Evolutionary conservation across 2,797 vertebrate species (phyloP), one percentile per base, ranked within the genome.

Genomic region (Arrhamphus sclerolepis): DNA sequence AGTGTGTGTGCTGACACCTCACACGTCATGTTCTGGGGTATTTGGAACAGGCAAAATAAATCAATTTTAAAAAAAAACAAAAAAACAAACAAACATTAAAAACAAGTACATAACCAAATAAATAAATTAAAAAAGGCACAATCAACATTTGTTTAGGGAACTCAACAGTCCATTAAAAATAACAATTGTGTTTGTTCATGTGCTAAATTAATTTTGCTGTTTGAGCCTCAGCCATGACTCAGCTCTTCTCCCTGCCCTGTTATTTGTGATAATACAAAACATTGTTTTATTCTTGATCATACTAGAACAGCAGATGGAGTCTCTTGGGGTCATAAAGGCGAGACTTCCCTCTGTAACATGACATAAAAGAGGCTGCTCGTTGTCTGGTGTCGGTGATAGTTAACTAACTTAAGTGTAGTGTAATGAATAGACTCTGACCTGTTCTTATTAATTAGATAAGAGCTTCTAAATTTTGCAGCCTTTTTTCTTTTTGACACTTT

Each of bases 401-500:
- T 81, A 81, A 81, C 78, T 78, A 82, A 83, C 78, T 74, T 67
- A 50, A 75, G 64, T 63, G 34, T 19, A 21, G 31, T 78, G 41
- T 71, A 71, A 82, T 70, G 60, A 75, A 70, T 69, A 84, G 58
- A 70, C 55, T 61, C 49, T 71, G 81, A 77, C 70, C 81, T 70
- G 65, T 75, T 66, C 54, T 72, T 13, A 42, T 59, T 83, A 77
- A 87, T 89, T 83, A 84, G 78, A 49, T 50, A 66, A 65, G 50
- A 79, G 70, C 57, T 39, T 77, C 44, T 66, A 68, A 77, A 75
- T 80, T 80, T 57, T 68, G 38, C 43, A 6, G 21, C 46, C 31
- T 22, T 20, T 5, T 44, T 57, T 56, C 62, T 57, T 63, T 72
- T 51, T 41, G 50, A 59, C 20, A 46, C 51, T 62, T 77, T 42